These are phyloP conservation scores for Subanguina moxae DNA, from an alignment of 1,140 invertebrate species.

Conservation along the genomic window DNA sequence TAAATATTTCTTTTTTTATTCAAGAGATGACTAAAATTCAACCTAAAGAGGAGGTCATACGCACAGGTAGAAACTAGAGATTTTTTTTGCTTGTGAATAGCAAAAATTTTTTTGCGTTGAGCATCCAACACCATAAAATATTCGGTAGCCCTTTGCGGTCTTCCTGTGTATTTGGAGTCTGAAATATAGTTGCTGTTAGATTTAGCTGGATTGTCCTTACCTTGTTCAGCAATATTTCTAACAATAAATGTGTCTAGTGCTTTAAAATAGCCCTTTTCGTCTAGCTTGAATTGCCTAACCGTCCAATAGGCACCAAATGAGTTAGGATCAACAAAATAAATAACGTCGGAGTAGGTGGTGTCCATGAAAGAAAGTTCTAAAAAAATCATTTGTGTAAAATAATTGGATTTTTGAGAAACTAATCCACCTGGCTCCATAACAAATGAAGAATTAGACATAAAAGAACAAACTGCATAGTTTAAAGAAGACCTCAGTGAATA, in stretches of 20 bases:
- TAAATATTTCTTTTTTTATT: constrained; percentile 6
- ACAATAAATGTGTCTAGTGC: constrained; percentile 37
- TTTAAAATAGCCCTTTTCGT: constrained; percentile 30
- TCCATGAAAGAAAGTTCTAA: constrained; percentile 39
- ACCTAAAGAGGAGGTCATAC: constrained; percentile 32
- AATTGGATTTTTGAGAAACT: constrained; percentile 1
- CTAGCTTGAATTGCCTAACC: constrained; percentile 32
- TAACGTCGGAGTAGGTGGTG: constrained; percentile 34
- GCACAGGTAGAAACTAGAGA: constrained; percentile 18
- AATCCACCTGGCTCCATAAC: constrained; percentile 31
- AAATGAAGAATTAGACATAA: constrained; percentile 30
- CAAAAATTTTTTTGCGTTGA: constrained; percentile 16
- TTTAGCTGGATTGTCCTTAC: too few species aligned
- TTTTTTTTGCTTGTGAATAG: constrained; percentile 18
- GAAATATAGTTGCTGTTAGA: constrained; percentile 4
- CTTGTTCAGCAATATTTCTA: constrained; percentile 34
- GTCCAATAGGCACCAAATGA: constrained; percentile 34
- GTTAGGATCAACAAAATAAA: constrained; percentile 39
- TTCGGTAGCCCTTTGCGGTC: constrained; percentile 11
- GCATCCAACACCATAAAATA: constrained; percentile 22
- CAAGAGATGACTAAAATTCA: not conserved
- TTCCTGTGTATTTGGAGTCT: not conserved
- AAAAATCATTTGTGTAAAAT: not conserved
- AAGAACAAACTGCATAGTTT: constrained; percentile 32
- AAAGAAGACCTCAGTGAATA: constrained; percentile 31